These are phyloP conservation scores for Synanthedon tipuliformis DNA, from an alignment of 2,888 invertebrate species.

Conservation along the genomic window DNA sequence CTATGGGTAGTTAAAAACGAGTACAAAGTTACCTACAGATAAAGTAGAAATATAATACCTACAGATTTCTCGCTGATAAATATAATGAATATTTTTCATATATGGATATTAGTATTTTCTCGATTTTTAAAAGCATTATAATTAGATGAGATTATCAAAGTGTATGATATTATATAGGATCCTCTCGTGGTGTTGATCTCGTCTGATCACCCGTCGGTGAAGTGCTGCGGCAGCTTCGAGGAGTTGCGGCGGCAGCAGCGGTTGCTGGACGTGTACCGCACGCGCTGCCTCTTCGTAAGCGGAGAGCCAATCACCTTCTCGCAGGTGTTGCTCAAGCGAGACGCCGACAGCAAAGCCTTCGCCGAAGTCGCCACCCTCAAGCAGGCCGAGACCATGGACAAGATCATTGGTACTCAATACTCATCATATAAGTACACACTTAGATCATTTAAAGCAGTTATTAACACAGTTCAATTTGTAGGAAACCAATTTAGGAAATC, in stretches of 20 bases:
- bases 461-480: no score
- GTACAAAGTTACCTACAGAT: no score
- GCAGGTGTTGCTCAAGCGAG: conserved; percentile 55
- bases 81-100: no score
- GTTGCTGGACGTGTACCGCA: conserved; percentile 60
- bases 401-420: conserved; percentile 39
- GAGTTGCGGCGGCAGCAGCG: conserved; percentile 60
- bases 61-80: no score
- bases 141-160: no score
- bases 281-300: conserved; percentile 60
- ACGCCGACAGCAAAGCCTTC: conserved; percentile 58
- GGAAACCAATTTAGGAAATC: no score
- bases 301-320: conserved; percentile 62
- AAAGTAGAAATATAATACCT: no score
- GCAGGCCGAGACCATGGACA: conserved; percentile 63
- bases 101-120: no score
- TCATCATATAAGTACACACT: no score
- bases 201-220: conserved; percentile 63
- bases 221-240: conserved; percentile 63
- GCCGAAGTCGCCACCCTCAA: conserved; percentile 63
- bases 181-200: conserved; percentile 64
- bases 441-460: no score
- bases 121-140: no score
- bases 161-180: conserved; percentile 43
- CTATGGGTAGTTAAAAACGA: no score